Conservation (phyloP, 1,140 invertebrate species). For the Zaprionus capensis region DNA sequence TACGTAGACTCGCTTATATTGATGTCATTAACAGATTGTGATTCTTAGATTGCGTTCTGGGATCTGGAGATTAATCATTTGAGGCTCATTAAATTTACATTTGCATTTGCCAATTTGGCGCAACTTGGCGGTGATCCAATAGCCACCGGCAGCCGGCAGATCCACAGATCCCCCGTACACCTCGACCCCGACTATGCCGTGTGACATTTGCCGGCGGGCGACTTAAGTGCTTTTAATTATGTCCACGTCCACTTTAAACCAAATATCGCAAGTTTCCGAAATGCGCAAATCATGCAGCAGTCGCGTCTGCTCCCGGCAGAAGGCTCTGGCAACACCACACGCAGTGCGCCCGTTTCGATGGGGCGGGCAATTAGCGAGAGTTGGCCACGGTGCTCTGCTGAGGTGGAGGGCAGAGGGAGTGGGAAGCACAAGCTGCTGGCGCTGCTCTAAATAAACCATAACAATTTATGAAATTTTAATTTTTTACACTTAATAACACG, state of each 20-base stretch:
- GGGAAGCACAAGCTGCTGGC: constrained; percentile 19
- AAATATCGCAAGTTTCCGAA: constrained; percentile 76
- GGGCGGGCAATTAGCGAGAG: constrained; percentile 52
- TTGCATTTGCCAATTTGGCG: constrained; percentile 60
- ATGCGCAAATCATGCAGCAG: constrained; percentile 59
- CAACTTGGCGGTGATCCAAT: constrained; percentile 67
- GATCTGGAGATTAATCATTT: constrained; percentile 17
- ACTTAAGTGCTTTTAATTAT: constrained; percentile 82
- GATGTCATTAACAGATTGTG: background rate
- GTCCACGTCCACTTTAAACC: constrained; percentile 72
- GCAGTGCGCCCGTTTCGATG: background rate
- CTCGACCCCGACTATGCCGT: constrained; percentile 21
- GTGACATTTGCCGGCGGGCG: constrained; percentile 31
- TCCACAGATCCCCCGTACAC: background rate
- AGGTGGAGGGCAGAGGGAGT: background rate
- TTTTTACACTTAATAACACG: constrained; percentile 80
- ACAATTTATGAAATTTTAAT: constrained; percentile 82
- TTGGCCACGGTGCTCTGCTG: background rate
- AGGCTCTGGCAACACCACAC: constrained; percentile 2
- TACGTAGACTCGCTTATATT: background rate
- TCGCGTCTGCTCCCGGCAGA: background rate
- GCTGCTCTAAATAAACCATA: constrained; percentile 78
- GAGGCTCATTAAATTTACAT: constrained; percentile 10
- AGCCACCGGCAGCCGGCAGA: background rate
- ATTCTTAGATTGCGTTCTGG: background rate